Base-by-base conservation (phyloP, 2,888 invertebrate species). In the Drosophila anomelani region DNA sequence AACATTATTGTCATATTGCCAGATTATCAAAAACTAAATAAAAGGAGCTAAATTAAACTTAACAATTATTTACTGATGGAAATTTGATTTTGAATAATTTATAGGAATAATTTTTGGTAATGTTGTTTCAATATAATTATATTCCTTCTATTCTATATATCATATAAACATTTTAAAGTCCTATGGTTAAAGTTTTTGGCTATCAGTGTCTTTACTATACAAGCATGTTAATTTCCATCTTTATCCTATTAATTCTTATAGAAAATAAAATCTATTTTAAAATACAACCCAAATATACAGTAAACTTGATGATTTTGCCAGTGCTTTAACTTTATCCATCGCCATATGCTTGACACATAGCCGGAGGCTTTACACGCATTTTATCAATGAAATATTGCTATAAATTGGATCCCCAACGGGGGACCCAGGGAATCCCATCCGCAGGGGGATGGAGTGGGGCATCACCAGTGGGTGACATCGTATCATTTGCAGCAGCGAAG, bases 351-450 rank as follows among this genome's bases (percentile, higher is more conserved):
- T 59, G 68, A 57, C 72, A 44, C 57, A 64, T 44, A 58, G 73
- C 60, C 72, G 60, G 58, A 46, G 73, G 68, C 39, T 63, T 69
- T 63, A 51, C 53, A 74, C 76, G 75, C 75, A 76, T 74, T 85
- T 82, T 83, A 82, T 78, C 78, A 88, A 88, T 88, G 74, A 82
- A 84, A 73, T 81, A 77, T 76, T 55, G 46, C 68, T 56, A 74
- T 75, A 74, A 75, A 75, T 75, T 67, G 61, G 58, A 62, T 62
- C 54, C 75, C 75, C 75, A 46, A 43, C 46, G 51, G 47, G 62
- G 57, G 75, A 58, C 68, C 73, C 49, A 46, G 80, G 64, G 54
- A 29, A 15, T 23, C 64, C 51, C 17, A 53, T n/a, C 38, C 49
- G 17, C 20, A 44, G 5, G 66, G 26, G 49, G 36, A 44, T 36